These are phyloP conservation scores for Erinaceus europaeus DNA, from an alignment of 2,113 vertebrate species.

Conservation along the genomic window DNA sequence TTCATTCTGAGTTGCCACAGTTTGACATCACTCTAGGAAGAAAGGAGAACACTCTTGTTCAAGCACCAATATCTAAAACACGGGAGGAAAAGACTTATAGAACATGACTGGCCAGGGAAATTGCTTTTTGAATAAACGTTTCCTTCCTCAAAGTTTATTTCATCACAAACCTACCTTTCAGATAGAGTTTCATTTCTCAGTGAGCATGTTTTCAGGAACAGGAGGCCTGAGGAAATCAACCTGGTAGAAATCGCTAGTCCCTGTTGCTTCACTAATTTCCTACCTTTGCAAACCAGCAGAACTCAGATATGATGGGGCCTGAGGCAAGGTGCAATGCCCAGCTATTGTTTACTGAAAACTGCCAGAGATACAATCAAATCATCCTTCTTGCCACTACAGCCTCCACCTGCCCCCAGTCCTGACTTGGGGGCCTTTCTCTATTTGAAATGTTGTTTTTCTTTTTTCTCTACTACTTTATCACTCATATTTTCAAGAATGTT, in stretches of 20 bases:
- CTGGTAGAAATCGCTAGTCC: neutral
- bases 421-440: neutral
- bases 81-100: neutral
- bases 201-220: constrained; percentile 26
- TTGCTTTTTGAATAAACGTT: constrained; percentile 64
- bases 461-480: neutral
- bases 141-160: constrained; percentile 11
- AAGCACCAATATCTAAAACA: constrained; percentile 36
- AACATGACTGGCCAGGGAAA: constrained; percentile 47
- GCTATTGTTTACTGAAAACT: neutral
- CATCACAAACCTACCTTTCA: neutral
- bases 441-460: neutral
- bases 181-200: constrained; percentile 44
- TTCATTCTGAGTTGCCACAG: neutral
- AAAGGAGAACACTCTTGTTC: constrained; percentile 36
- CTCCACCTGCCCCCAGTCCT: neutral
- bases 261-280: neutral
- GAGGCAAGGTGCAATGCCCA: neutral
- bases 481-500: neutral
- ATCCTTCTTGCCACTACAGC: too few relatives aligned
- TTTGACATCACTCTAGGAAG: constrained; percentile 26
- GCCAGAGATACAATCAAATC: neutral
- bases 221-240: constrained; percentile 15
- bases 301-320: neutral
- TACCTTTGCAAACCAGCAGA: neutral